A percentile compares a stretch with the other conserved stretches of the same genome.
These are phyloP conservation scores for Ricordea florida DNA, from an alignment of 92 coral and sea anemone genomes.

Conservation along the genomic window DNA sequence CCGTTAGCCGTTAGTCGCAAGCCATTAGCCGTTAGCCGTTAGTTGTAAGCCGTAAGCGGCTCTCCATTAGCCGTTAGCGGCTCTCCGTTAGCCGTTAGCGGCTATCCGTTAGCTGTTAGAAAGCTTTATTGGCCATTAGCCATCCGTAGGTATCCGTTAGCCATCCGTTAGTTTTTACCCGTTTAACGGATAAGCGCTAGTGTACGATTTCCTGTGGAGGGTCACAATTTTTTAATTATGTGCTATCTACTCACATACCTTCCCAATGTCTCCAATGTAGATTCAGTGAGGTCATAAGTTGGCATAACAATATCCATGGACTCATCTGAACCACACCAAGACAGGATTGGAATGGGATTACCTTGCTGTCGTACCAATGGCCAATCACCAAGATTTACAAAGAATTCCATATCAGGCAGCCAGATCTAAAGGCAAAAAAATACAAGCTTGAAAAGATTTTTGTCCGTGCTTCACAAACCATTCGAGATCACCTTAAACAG, in stretches of 20 bases:
- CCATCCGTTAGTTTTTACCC: no score
- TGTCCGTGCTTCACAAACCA: neutral
- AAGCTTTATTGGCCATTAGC: no score
- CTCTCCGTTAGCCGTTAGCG: no score
- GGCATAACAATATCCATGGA: conserved; percentile 97
- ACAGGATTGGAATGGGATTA: conserved; percentile 83
- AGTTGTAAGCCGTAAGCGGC: no score
- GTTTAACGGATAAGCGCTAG: no score
- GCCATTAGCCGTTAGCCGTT: no score
- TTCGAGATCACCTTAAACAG: no score
- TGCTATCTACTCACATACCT: conserved; percentile 42
- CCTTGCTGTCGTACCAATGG: conserved; percentile 68
- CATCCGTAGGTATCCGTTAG: no score
- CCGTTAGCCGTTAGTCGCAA: no score
- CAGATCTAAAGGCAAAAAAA: conserved; percentile 57
- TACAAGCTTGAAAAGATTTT: neutral
- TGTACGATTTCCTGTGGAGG: no score
- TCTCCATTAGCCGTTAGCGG: no score
- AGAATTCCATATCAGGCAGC: conserved; percentile 96
- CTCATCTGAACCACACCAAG: conserved; percentile 99
- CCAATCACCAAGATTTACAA: conserved; percentile 99
- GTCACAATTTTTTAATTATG: neutral
- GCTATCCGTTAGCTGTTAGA: no score
- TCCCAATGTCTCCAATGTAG: conserved; percentile 95
- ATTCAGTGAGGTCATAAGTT: conserved; percentile 94